Base-by-base conservation (phyloP, 2,888 invertebrate species). In the Cryptocephalus moraei region DNA sequence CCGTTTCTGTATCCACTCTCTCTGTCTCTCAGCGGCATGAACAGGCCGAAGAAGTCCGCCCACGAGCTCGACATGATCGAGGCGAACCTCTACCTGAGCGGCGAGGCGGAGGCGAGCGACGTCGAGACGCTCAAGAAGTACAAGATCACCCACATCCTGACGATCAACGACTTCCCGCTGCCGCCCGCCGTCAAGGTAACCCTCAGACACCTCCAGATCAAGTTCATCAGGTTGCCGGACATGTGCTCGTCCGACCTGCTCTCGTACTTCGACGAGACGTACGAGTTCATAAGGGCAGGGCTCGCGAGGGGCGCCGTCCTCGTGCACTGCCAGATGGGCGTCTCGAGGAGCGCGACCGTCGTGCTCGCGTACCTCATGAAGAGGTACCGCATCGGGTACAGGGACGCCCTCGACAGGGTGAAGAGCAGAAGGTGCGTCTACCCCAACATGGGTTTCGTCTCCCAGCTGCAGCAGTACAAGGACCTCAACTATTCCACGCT, bases 361-460 rank as follows among this genome's bases (percentile, higher is more conserved):
- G 50, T 52, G 14, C 45, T 47, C n/a, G 52, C 52, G 8, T 52
- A 52, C 33, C 32, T 52, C 39, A 52, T 52, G 52, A 52, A 52
- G 42, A 52, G 48, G 36, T 48, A 52, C 47, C 46, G 40, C 13
- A 33, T 52, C 39, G 41, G 43, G 10, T 48, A 39, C 44, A 48
- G 45, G 12, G 50, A 50, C 12, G 52, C 52, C 9, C 41, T 48
- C 33, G 50, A 50, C 32, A 49, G 34, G 41, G 52, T 52, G 2
- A 47, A 43, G 42, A 36, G 33, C 22, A 52, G 43, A 13, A 40
- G 52, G 44, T 44, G 43, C 9, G 50, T 52, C 8, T 52, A 40
- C 32, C 52, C 52, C 3, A 52, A 52, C 49, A 42, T 33, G 39
- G 52, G 52, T n/a, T 52, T 52, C 12, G 47, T 52, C 11, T 39